Evolutionary conservation across 2,797 vertebrate genomes (phyloP), one percentile per base, ranked within the genome.

Genomic region (Meriones psammophilus): DNA sequence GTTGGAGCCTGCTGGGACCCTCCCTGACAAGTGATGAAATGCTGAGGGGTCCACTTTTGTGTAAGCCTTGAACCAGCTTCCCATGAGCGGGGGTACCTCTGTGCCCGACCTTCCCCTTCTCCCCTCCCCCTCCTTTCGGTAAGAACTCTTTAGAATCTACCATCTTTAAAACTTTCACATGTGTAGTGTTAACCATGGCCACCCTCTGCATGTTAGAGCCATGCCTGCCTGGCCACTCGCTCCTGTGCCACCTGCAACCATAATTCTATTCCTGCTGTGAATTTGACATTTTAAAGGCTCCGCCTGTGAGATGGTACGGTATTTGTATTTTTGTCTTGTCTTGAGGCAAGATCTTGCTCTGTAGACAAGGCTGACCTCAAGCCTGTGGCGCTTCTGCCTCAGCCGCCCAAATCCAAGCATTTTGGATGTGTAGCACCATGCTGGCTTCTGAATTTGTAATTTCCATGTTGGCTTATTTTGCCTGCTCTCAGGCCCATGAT

Each of bases 271-370:
- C 30, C 62, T 42, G 28, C 9, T 42, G 0, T n/a, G 71, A 8
- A 1, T 46, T 54, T 26, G 42, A 28, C 26, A 42, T 33, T 20
- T 78, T 50, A 46, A 3, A 58, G 36, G 36, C 58, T 69, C 42
- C 22, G n/a, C 33, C 1, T 10, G n/a, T 5, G n/a, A 64, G 15
- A 46, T 26, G 0, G 22, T 30, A 10, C 4, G 6, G 3, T 5
- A 6, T 54, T 50, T 66, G 30, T 58, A 54, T 17, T 83, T 81
- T 81, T 83, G 22, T 62, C 42, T 81, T 28, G 24, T 30, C 14
- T 28, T 39, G 56, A 81, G 79, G 60, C n/a, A 60, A 39, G 79
- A 60, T 39, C 79, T 62, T 83, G 80, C 24, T 83, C 36, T 83
- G 36, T 42, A 42, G 58, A 28, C 24, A 15, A 83, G 79, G 14